A percentile compares a stretch with the other conserved stretches of the same genome.
phyloP scores from a whole-genome alignment of 2,888 invertebrate genomes.

The Agrochola litura region DNA sequence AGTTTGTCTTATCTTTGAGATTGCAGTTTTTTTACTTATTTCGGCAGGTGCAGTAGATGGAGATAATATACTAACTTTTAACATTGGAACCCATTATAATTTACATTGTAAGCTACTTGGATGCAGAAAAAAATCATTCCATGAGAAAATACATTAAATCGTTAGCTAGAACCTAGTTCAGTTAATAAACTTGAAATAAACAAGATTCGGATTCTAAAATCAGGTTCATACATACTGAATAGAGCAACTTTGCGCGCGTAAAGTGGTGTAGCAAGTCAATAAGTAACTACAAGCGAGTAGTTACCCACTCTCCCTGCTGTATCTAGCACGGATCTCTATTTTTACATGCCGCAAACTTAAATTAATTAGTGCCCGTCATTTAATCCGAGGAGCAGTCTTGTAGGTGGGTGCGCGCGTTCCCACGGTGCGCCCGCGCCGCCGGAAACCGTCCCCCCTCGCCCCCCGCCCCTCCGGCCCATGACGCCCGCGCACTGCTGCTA shows the following conservation, averaged over 20 bases:
- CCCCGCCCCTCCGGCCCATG: constrained; percentile 71
- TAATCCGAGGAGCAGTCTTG: constrained; percentile 85
- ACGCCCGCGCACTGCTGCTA: constrained; percentile 77
- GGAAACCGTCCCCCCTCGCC: constrained; percentile 81
- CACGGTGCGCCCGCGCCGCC: constrained; percentile 88
- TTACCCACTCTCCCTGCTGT: constrained; percentile 66
- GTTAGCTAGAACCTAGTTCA: constrained; percentile 44
- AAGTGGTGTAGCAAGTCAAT: constrained; percentile 57
- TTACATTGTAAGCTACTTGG: constrained; percentile 6
- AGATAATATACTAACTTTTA: constrained; percentile 9
- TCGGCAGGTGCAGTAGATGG: constrained; percentile 33
- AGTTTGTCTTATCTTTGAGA: constrained; percentile 38
- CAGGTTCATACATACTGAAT: constrained; percentile 59
- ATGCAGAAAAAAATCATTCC: background rate
- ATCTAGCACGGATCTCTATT: constrained; percentile 78
- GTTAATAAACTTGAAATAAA: constrained; percentile 59
- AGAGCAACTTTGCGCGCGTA: constrained; percentile 51
- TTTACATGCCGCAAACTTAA: constrained; percentile 82
- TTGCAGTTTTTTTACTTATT: constrained; percentile 46
- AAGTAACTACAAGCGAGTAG: constrained; percentile 53
- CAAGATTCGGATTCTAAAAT: constrained; percentile 56
- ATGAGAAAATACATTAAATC: constrained; percentile 44
- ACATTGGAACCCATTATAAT: background rate
- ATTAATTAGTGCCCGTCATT: constrained; percentile 89
- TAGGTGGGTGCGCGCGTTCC: constrained; percentile 87